A percentile compares a stretch with the other conserved stretches of the same genome.
Evolutionary conservation across 1,140 invertebrate genomes (phyloP).

Genomic region (Drosophila pandora): DNA sequence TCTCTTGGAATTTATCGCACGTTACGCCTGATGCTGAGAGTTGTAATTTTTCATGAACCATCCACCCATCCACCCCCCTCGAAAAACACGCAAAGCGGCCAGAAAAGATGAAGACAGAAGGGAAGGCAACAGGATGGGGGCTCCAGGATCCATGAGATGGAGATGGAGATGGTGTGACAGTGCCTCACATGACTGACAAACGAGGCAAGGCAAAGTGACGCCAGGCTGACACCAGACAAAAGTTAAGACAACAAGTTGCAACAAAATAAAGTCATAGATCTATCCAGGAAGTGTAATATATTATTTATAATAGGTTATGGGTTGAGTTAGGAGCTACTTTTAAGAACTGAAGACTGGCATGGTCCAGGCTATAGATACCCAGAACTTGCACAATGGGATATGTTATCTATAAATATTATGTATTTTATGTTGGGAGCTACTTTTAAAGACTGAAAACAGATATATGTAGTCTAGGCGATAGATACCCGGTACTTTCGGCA

Average conservation of each 20-base stretch:
- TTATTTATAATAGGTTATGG: no score
- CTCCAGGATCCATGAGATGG: neutral
- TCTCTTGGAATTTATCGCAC: conserved; percentile 70
- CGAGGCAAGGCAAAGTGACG: conserved; percentile 39
- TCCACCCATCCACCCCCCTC: conserved; percentile 3
- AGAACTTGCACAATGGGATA: no score
- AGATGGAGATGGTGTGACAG: conserved; percentile 44
- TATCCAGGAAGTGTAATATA: no score
- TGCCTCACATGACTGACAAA: conserved; percentile 44
- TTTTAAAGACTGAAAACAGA: no score
- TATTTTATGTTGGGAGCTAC: no score
- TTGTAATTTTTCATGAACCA: conserved; percentile 76
- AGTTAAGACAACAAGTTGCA: conserved; percentile 2
- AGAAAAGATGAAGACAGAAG: conserved; percentile 2
- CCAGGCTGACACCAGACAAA: conserved; percentile 49
- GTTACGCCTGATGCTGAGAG: conserved; percentile 75
- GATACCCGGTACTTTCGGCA: no score
- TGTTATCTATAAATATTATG: no score
- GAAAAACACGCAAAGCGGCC: conserved; percentile 22
- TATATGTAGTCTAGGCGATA: no score
- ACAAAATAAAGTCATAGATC: neutral
- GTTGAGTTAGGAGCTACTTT: no score
- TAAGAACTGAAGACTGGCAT: no score
- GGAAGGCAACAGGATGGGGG: neutral
- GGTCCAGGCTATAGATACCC: no score